These are phyloP conservation scores for Frankliniella intonsa DNA, from an alignment of 2,888 invertebrate genomes.

Conservation along the genomic window DNA sequence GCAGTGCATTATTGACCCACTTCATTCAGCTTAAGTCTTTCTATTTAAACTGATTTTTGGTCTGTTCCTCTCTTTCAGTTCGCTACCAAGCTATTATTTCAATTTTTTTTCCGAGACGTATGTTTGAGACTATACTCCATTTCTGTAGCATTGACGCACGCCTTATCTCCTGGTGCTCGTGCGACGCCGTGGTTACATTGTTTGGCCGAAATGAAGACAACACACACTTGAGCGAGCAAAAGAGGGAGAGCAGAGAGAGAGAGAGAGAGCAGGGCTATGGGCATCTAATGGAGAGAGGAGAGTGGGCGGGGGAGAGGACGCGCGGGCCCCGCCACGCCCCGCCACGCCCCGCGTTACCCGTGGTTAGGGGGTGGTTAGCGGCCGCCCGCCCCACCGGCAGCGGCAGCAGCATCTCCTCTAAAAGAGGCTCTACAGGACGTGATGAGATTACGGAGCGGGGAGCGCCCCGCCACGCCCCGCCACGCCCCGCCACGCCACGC, in stretches of 20 bases:
- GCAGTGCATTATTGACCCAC: too few species aligned
- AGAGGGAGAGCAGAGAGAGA: too few species aligned
- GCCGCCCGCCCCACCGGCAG: background rate
- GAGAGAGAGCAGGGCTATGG: too few species aligned
- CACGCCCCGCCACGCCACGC: background rate
- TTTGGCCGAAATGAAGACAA: background rate
- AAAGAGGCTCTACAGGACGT: background rate
- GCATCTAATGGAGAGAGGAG: background rate
- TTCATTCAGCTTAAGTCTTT: too few species aligned
- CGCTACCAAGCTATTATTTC: too few species aligned
- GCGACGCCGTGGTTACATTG: background rate
- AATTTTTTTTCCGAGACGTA: too few species aligned
- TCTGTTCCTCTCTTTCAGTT: too few species aligned
- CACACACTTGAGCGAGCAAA: background rate
- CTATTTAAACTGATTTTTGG: too few species aligned
- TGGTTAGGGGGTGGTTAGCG: constrained; percentile 5
- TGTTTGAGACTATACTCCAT: too few species aligned
- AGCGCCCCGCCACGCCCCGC: background rate
- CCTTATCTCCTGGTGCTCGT: too few species aligned
- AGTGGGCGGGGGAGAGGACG: background rate
- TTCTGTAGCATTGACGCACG: too few species aligned
- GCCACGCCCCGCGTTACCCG: background rate
- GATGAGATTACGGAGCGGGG: background rate
- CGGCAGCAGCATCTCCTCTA: background rate
- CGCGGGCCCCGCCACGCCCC: background rate